Base-by-base conservation (phyloP, 2,888 invertebrate species). In the Philaethria dido region DNA sequence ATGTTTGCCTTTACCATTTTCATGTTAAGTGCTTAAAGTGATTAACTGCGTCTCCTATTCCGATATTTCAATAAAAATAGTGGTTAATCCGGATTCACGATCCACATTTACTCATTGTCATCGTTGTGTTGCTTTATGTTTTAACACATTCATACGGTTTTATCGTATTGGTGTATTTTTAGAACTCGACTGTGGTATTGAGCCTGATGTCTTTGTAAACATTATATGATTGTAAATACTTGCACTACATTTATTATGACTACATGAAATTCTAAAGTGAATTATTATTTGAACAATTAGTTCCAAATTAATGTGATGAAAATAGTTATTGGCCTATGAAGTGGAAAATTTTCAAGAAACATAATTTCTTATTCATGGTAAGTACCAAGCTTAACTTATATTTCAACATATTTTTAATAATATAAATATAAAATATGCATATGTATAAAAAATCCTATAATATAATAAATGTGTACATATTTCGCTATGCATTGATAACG, bases 91-190 rank as follows among this genome's bases (percentile, higher is more conserved):
- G 81, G 84, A 87, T 86, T 83, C 80, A 76, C 80, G 79, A 80
- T 83, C 83, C 82, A 82, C 82, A 82, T 83, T 81, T 82, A 81
- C 80, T 79, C 83, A 82, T 84, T 86, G 86, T 87, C 83, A 85
- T 86, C 80, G 83, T 79, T 86, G 85, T 87, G 85, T 89, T 83
- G 84, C 85, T 86, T 69, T 84, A 82, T 76, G 85, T 86, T 83
- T 79, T 85, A 85, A 82, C 86, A 88, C 84, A 88, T 85, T 88
- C 85, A 85, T 84, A 85, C 85, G 75, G 79, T 89, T 90, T 90
- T 91, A 92, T 90, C 89, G 86, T 84, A 83, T 84, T 82, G 82
- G 81, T 83, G 86, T 92, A 91, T 91, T 90, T 90, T 88, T 91
- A 92, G 91, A 89, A 87, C 81, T 80, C 77, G 81, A 82, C 82